phyloP scores from a whole-genome alignment of 2,797 vertebrate species.

The Chiroxiphia lanceolata region DNA sequence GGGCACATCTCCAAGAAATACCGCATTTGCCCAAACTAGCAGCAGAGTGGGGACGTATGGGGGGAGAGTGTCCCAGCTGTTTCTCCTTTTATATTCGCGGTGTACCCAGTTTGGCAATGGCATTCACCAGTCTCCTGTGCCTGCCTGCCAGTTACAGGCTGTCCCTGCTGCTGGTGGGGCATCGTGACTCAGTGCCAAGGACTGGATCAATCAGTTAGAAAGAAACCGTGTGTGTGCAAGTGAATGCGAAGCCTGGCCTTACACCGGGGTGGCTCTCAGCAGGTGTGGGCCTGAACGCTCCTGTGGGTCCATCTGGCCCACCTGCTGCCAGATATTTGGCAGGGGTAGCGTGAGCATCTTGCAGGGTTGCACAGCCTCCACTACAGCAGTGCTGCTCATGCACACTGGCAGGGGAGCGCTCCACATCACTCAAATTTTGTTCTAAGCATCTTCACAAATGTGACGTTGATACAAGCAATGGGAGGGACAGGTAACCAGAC shows the following conservation, averaged over 20 bases:
- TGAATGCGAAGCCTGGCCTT: not conserved
- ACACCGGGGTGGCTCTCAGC: not conserved
- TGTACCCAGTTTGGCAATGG: not conserved
- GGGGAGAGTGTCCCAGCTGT: not conserved
- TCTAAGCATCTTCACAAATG: not conserved
- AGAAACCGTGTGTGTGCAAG: rapidly evolving
- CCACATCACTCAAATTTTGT: not conserved
- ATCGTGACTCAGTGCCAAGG: rapidly evolving
- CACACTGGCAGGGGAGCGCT: not conserved
- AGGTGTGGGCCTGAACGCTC: not conserved
- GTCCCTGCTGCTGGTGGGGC: not conserved
- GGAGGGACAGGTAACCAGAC: not conserved
- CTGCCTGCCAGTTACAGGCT: not conserved
- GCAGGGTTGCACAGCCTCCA: not conserved
- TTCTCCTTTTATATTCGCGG: not conserved
- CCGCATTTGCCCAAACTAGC: not conserved
- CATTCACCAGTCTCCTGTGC: not conserved
- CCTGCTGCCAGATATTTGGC: not conserved
- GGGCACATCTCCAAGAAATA: not conserved
- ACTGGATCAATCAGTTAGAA: not conserved
- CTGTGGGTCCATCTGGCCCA: rapidly evolving
- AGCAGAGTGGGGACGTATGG: not conserved
- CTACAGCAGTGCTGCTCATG: rapidly evolving
- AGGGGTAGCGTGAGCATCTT: not conserved
- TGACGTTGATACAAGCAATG: not conserved